Conservation (phyloP, 2,888 invertebrate species). For the Orchesella flavescens region DNA sequence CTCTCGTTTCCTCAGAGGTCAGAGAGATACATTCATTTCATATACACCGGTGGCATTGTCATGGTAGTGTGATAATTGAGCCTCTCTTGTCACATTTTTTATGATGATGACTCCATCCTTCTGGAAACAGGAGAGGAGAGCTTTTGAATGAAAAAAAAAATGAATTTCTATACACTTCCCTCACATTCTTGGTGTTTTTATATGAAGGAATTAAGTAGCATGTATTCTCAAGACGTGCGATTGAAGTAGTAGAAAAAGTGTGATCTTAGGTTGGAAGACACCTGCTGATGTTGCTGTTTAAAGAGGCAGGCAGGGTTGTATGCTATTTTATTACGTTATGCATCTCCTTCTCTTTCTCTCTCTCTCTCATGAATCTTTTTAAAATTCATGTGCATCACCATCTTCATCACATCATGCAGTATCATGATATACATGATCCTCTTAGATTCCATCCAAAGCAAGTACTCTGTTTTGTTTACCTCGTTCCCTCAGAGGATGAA, state of each 20-base stretch:
- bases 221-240: background rate
- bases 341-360: constrained; percentile 34
- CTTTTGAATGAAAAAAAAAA: no score
- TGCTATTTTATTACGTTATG: constrained; percentile 40
- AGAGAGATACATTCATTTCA: background rate
- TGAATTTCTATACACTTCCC: no score
- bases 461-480: background rate
- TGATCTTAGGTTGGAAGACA: constrained; percentile 41
- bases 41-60: constrained; percentile 33
- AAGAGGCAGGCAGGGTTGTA: no score
- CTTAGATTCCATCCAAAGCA: background rate
- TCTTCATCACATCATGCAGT: constrained; percentile 11
- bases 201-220: constrained; percentile 1
- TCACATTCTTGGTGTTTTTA: background rate
- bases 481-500: background rate
- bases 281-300: constrained; percentile 62
- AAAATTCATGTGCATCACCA: constrained; percentile 50
- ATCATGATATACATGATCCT: constrained; percentile 15
- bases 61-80: constrained; percentile 61
- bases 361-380: constrained; percentile 18
- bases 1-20: constrained; percentile 24
- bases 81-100: constrained; percentile 14
- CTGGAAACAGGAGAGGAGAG: background rate
- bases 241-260: constrained; percentile 28
- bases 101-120: constrained; percentile 48